These are phyloP conservation scores for Anolis apletophallus DNA, from an alignment of 2,797 vertebrate genomes.

Conservation along the genomic window DNA sequence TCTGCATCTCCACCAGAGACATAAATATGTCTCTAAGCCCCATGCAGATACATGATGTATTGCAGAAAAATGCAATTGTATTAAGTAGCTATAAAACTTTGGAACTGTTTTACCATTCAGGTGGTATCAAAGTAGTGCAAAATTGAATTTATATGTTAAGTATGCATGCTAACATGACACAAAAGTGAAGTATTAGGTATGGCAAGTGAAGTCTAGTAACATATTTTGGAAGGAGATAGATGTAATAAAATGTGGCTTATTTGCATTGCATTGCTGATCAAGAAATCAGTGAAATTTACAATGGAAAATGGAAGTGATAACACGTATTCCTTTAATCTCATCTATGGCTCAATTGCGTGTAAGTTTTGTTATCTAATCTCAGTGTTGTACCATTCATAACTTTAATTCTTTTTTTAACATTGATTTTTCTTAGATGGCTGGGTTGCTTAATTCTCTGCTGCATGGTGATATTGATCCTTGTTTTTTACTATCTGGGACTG, in stretches of 20 bases:
- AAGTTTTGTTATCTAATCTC: background rate
- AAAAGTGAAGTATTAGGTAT: background rate
- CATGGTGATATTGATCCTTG: slow-evolving; percentile 88
- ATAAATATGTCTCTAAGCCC: background rate
- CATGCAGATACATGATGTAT: background rate
- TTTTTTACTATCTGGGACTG: slow-evolving; percentile 92
- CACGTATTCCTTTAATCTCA: background rate
- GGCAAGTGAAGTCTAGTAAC: background rate
- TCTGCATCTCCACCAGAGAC: background rate
- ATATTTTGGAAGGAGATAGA: too few species aligned
- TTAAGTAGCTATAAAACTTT: background rate
- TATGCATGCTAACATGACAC: too few species aligned
- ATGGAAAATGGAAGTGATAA: background rate
- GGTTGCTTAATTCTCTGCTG: slow-evolving; percentile 88
- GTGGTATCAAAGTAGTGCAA: background rate
- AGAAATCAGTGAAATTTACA: background rate
- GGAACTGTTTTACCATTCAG: background rate
- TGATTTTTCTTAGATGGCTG: slow-evolving; percentile 86
- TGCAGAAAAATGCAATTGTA: background rate
- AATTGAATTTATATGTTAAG: background rate
- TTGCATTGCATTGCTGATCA: background rate
- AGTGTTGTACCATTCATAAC: background rate
- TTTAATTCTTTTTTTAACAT: slow-evolving; percentile 17
- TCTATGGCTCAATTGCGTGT: background rate
- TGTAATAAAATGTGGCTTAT: background rate